Percentiles rank a stretch among this genome's conserved stretches.
Conservation (phyloP, 2,113 vertebrate species). For the Heliornis fulica region DNA sequence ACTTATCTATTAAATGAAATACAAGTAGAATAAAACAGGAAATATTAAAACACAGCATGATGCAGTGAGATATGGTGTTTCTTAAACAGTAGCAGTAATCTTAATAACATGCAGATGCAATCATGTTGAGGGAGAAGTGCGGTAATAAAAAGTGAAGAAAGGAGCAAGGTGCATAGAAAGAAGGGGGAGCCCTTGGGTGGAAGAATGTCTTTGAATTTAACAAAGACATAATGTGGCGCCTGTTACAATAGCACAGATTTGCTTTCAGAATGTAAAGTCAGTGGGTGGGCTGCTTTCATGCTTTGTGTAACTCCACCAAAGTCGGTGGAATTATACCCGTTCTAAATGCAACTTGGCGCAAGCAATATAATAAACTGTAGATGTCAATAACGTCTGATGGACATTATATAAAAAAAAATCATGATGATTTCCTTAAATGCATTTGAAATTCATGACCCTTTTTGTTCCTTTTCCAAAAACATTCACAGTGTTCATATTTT, state of each 20-base stretch:
- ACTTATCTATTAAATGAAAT: slow-evolving; percentile 43
- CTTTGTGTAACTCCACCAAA: neutral
- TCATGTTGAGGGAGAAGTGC: neutral
- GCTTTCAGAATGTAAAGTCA: slow-evolving; percentile 32
- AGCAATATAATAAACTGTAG: neutral
- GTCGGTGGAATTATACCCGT: neutral
- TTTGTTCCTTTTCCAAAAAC: neutral
- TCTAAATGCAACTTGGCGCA: neutral
- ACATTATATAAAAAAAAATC: neutral
- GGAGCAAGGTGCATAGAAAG: slow-evolving; percentile 9
- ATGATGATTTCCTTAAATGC: neutral
- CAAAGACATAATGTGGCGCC: neutral
- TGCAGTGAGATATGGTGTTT: neutral
- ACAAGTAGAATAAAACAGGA: slow-evolving; percentile 9
- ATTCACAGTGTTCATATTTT: neutral
- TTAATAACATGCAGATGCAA: slow-evolving; percentile 48
- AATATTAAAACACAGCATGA: slow-evolving; percentile 51
- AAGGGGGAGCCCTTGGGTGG: neutral
- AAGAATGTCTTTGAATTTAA: slow-evolving; percentile 30
- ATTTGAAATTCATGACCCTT: neutral
- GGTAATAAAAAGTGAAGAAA: slow-evolving; percentile 44
- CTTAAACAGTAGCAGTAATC: slow-evolving; percentile 5
- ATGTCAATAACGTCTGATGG: neutral
- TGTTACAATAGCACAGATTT: slow-evolving; percentile 37
- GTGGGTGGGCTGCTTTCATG: slow-evolving; percentile 33